Percentiles rank a stretch among this genome's conserved stretches.
phyloP scores from a whole-genome alignment of 2,888 invertebrate genomes.

The Alloplasta piceator region DNA sequence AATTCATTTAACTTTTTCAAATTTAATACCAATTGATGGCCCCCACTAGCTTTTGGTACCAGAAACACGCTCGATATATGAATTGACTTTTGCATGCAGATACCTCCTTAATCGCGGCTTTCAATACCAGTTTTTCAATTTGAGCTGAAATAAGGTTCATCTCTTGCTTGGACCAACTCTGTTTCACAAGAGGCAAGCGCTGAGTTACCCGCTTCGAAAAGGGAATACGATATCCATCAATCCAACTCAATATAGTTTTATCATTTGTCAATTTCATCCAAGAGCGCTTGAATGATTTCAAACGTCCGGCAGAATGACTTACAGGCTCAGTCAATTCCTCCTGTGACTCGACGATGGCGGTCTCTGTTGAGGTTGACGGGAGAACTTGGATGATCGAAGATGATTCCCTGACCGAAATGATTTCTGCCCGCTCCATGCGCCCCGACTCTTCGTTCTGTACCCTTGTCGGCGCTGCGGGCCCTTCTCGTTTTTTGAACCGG shows the following conservation, averaged over 20 bases:
- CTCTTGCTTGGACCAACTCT: slow-evolving; percentile 13
- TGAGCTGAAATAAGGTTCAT: not conserved
- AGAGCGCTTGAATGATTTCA: not conserved
- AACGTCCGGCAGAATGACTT: not conserved
- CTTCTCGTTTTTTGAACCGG: slow-evolving; percentile 24
- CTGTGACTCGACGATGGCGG: slow-evolving; percentile 7
- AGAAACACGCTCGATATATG: slow-evolving; percentile 48
- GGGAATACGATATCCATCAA: slow-evolving; percentile 17
- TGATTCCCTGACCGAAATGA: not conserved
- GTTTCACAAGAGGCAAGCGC: not conserved
- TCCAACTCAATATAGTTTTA: not conserved
- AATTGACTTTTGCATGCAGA: slow-evolving; percentile 47
- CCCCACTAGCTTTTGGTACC: slow-evolving; percentile 37
- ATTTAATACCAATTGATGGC: slow-evolving; percentile 41
- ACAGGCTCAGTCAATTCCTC: slow-evolving; percentile 7
- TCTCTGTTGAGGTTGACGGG: not conserved
- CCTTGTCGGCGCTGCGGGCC: not conserved
- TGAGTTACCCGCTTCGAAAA: slow-evolving; percentile 6
- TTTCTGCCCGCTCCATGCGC: slow-evolving; percentile 11
- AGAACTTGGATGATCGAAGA: not conserved
- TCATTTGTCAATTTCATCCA: not conserved
- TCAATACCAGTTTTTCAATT: not conserved
- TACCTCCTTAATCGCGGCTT: slow-evolving; percentile 20
- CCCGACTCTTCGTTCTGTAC: slow-evolving; percentile 4
- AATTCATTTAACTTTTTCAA: slow-evolving; percentile 49